A percentile compares a stretch with the other conserved stretches of the same genome.
Evolutionary conservation across 2,888 invertebrate species (phyloP).

Genomic region (Eilema griseolum): DNA sequence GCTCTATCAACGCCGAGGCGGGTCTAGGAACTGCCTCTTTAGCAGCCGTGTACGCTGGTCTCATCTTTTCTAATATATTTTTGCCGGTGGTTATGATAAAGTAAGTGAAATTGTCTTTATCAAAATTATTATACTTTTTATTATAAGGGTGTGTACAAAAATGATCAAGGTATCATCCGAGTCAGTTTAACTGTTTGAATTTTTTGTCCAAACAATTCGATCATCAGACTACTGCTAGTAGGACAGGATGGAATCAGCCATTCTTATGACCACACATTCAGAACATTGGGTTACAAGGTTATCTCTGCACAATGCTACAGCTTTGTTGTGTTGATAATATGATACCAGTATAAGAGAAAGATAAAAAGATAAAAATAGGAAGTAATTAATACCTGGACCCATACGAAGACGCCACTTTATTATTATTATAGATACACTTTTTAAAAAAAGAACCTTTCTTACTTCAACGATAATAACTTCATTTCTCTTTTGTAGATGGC

Average conservation of each 20-base stretch:
- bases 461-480: not conserved
- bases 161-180: not conserved
- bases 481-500: constrained; percentile 72
- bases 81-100: constrained; percentile 81
- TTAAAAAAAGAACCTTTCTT: not conserved
- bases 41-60: constrained; percentile 83
- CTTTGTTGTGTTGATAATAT: not conserved
- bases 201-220: no score
- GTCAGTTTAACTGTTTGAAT: no score
- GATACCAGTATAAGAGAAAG: not conserved
- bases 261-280: not conserved
- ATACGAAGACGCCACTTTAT: no score
- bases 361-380: not conserved
- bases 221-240: no score
- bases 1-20: constrained; percentile 83
- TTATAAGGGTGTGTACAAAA: not conserved
- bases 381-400: not conserved
- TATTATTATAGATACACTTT: not conserved
- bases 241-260: no score
- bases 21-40: constrained; percentile 83
- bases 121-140: no score
- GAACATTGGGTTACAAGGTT: not conserved
- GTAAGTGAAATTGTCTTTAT: constrained; percentile 61
- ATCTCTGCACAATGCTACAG: not conserved
- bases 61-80: constrained; percentile 83